Evolutionary conservation across 2,888 invertebrate species (phyloP).

Genomic region (Mimachlamys varia): DNA sequence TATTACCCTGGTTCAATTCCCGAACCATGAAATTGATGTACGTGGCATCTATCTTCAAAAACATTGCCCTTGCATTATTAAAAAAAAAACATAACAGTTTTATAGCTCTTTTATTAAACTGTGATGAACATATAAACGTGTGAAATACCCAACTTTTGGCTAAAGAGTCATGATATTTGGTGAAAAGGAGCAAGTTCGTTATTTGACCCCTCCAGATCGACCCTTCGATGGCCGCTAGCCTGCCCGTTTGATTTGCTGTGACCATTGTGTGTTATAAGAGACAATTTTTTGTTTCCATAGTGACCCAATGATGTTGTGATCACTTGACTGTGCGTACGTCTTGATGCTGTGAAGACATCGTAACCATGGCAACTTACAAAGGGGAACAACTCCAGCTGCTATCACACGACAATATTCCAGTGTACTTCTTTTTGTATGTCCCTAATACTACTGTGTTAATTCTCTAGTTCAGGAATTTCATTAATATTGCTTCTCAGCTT

Average conservation of each 20-base stretch:
- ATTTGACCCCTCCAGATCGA: background rate
- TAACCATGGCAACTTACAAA: slow-evolving; percentile 36
- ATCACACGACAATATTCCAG: background rate
- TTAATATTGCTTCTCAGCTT: background rate
- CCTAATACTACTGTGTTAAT: background rate
- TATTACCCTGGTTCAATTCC: background rate
- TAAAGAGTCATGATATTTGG: too few relatives aligned
- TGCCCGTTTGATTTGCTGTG: slow-evolving; percentile 12
- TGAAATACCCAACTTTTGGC: too few relatives aligned
- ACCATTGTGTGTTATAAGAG: slow-evolving; percentile 10
- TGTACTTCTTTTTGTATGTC: background rate
- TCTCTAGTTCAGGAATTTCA: too few relatives aligned
- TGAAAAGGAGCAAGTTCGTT: too few relatives aligned
- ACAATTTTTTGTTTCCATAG: slow-evolving; percentile 28
- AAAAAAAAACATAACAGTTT: background rate
- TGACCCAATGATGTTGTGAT: slow-evolving; percentile 29
- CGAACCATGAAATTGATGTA: background rate
- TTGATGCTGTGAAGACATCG: slow-evolving; percentile 5
- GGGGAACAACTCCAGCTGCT: slow-evolving; percentile 26
- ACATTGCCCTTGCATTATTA: background rate
- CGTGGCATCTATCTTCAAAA: background rate
- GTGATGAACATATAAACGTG: too few relatives aligned
- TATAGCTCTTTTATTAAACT: background rate
- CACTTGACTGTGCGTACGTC: background rate
- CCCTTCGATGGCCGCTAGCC: slow-evolving; percentile 23